Evolutionary conservation across 2,797 vertebrate species (phyloP).

Genomic region (Tinamus major): DNA sequence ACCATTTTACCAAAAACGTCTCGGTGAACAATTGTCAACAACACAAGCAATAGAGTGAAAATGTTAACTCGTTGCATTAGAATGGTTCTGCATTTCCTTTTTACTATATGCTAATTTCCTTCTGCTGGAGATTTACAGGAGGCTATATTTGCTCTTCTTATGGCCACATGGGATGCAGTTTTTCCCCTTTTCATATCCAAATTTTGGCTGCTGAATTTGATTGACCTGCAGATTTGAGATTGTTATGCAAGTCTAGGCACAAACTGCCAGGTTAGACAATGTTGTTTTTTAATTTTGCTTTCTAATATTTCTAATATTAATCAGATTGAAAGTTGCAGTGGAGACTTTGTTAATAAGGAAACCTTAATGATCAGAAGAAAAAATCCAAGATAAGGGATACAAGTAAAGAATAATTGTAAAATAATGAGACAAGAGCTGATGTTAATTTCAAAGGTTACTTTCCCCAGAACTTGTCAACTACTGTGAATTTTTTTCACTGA

Average conservation of each 20-base stretch:
- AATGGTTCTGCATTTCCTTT: not conserved
- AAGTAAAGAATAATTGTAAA: not conserved
- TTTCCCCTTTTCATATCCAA: not conserved
- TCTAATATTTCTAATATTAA: not conserved
- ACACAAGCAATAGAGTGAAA: not conserved
- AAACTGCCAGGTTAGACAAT: not conserved
- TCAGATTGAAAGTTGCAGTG: accelerated
- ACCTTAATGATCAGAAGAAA: not conserved
- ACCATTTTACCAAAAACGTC: not conserved
- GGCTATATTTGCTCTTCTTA: accelerated
- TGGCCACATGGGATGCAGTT: not conserved
- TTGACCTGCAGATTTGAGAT: not conserved
- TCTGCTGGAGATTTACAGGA: not conserved
- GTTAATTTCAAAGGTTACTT: not conserved
- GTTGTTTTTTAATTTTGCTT: not conserved
- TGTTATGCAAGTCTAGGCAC: not conserved
- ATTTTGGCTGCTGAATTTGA: not conserved
- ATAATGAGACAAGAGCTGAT: not conserved
- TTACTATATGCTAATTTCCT: not conserved
- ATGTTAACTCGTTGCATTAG: accelerated
- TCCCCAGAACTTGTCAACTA: not conserved
- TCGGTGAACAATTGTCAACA: not conserved
- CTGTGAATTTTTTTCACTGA: not conserved
- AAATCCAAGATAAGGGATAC: not conserved
- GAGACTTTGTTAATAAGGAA: not conserved